Evolutionary conservation across 1,140 invertebrate genomes (phyloP).

Genomic region (Papilio glaucus): DNA sequence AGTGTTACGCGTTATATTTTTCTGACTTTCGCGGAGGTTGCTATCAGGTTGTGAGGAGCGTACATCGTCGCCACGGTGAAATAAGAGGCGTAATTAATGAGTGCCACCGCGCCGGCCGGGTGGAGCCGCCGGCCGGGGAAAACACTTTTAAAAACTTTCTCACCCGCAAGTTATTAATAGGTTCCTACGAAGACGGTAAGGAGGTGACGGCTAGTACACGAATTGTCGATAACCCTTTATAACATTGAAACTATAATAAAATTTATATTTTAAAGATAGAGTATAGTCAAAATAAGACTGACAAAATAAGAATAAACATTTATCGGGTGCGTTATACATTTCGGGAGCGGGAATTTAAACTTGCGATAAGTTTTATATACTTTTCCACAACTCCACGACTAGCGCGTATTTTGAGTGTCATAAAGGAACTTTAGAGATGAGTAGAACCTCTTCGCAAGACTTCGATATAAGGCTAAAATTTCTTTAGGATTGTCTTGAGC

Average conservation of each 20-base stretch:
- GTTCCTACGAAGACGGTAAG: conserved; percentile 63
- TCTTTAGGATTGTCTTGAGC: too few species aligned
- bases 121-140: conserved; percentile 58
- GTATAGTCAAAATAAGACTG: background rate
- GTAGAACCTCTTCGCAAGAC: too few species aligned
- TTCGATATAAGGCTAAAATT: too few species aligned
- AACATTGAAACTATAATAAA: too few species aligned
- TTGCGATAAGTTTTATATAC: too few species aligned
- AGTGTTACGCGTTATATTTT: background rate
- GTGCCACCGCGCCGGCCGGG: conserved; percentile 35
- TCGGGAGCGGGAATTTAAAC: too few species aligned
- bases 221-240: conserved; percentile 37
- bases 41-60: conserved; percentile 47
- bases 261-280: conserved; percentile 29
- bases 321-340: too few species aligned
- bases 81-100: conserved; percentile 69
- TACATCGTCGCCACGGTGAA: conserved; percentile 23
- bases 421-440: too few species aligned
- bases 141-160: conserved; percentile 78
- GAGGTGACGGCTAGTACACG: conserved; percentile 42
- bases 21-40: conserved; percentile 34
- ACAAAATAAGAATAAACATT: too few species aligned
- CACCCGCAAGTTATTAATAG: conserved; percentile 78
- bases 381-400: too few species aligned
- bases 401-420: too few species aligned